A percentile compares a stretch with the other conserved stretches of the same genome.
These are phyloP conservation scores for Drosophila tani DNA, from an alignment of 1,140 invertebrate genomes.

Conservation along the genomic window DNA sequence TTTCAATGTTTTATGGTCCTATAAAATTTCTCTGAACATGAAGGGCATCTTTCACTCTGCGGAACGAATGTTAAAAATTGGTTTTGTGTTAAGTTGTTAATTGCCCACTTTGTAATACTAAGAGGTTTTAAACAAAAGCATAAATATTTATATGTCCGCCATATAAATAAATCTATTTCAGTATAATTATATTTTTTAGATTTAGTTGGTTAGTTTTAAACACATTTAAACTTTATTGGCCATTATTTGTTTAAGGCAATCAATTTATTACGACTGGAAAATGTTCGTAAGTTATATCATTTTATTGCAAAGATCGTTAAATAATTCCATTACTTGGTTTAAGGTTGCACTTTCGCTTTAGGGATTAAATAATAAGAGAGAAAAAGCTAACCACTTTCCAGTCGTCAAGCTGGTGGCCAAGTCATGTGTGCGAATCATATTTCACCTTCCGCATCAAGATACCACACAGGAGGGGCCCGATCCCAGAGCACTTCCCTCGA, in stretches of 20 bases:
- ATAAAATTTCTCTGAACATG: too few relatives aligned
- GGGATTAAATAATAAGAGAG: constrained; percentile 4
- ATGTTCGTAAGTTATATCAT: not conserved
- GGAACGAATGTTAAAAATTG: too few relatives aligned
- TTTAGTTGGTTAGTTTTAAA: not conserved
- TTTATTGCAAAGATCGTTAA: constrained; percentile 3
- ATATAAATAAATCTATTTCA: not conserved
- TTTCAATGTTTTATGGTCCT: too few relatives aligned
- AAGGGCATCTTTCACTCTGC: too few relatives aligned
- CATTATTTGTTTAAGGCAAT: constrained; percentile 1
- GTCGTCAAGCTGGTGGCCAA: constrained; percentile 7
- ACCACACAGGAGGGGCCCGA: not conserved
- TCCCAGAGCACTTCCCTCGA: constrained; percentile 5
- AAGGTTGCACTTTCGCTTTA: constrained; percentile 17
- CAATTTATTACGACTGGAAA: not conserved
- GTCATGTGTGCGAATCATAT: constrained; percentile 25
- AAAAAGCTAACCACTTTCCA: constrained; percentile 20
- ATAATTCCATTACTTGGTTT: constrained; percentile 3
- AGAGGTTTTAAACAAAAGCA: not conserved
- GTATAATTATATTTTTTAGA: not conserved
- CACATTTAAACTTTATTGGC: not conserved
- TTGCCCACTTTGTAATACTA: not conserved
- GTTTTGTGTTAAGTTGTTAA: too few relatives aligned
- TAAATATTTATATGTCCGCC: too few relatives aligned
- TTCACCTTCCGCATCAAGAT: constrained; percentile 16